phyloP scores from a whole-genome alignment of 2,113 vertebrate species.

The Phyllostomus hastatus region DNA sequence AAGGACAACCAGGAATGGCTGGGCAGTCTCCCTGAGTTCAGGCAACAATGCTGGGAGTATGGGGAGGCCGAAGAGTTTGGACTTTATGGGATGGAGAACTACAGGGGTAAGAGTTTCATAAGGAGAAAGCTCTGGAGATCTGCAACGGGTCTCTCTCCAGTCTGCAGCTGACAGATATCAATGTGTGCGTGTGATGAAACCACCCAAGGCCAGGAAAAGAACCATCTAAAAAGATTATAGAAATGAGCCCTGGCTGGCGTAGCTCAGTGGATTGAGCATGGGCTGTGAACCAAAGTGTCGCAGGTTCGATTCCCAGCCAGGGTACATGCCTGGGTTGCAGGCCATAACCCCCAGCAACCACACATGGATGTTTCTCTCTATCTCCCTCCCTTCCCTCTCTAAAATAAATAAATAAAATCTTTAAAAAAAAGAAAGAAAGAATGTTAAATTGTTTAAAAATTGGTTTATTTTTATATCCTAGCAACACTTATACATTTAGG shows the following conservation, averaged over 20 bases:
- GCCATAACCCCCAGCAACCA: no score
- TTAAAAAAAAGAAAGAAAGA: no score
- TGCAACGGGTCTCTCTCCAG: not conserved
- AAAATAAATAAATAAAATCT: no score
- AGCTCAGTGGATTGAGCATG: no score
- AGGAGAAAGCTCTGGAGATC: not conserved
- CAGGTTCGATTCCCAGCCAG: no score
- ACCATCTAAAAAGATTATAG: not conserved
- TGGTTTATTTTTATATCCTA: not conserved
- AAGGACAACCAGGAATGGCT: not conserved
- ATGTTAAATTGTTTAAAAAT: not conserved
- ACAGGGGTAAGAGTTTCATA: not conserved
- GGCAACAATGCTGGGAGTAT: not conserved
- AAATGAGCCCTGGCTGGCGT: not conserved
- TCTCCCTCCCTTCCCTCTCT: no score
- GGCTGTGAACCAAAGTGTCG: no score
- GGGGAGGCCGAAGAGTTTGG: not conserved
- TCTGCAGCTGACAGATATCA: not conserved
- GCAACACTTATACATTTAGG: not conserved
- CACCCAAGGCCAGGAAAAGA: not conserved
- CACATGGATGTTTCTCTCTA: no score
- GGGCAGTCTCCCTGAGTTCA: not conserved
- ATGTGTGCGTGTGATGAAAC: fast-evolving
- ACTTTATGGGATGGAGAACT: not conserved
- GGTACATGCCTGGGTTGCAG: no score